phyloP scores from a whole-genome alignment of 1,140 invertebrate species.

The Temnothorax longispinosus region DNA sequence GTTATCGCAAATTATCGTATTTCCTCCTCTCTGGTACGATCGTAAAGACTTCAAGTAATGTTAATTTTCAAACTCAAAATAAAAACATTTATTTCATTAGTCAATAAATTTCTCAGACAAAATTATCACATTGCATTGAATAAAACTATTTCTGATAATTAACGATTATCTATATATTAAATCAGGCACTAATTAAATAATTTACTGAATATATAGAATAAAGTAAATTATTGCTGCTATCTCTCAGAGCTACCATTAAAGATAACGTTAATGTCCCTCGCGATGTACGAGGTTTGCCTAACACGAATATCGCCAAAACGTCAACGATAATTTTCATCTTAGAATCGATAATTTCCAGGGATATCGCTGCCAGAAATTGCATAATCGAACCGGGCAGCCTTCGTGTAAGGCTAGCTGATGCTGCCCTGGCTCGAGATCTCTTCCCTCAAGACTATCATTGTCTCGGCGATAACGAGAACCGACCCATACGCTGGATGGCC shows the following conservation, averaged over 20 bases:
- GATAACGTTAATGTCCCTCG: background rate
- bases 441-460: conserved; percentile 98
- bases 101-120: background rate
- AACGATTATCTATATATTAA: background rate
- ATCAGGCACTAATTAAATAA: background rate
- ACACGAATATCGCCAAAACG: background rate
- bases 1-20: background rate
- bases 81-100: background rate
- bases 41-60: background rate
- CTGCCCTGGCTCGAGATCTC: conserved; percentile 94
- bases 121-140: background rate
- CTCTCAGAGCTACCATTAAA: background rate
- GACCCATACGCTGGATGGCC: conserved; percentile 98
- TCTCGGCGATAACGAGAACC: conserved; percentile 96
- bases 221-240: background rate
- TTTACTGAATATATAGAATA: background rate
- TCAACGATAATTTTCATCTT: conserved; percentile 15
- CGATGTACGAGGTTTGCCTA: background rate
- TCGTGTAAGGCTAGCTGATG: conserved; percentile 95
- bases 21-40: background rate
- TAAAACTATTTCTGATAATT: background rate
- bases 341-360: conserved; percentile 84
- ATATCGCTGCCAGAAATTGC: conserved; percentile 96
- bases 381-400: conserved; percentile 90
- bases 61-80: conserved; percentile 6